Percentiles rank a stretch among this genome's conserved stretches.
These are phyloP conservation scores for Mallotus villosus DNA, from an alignment of 2,797 vertebrate genomes.

Conservation along the genomic window DNA sequence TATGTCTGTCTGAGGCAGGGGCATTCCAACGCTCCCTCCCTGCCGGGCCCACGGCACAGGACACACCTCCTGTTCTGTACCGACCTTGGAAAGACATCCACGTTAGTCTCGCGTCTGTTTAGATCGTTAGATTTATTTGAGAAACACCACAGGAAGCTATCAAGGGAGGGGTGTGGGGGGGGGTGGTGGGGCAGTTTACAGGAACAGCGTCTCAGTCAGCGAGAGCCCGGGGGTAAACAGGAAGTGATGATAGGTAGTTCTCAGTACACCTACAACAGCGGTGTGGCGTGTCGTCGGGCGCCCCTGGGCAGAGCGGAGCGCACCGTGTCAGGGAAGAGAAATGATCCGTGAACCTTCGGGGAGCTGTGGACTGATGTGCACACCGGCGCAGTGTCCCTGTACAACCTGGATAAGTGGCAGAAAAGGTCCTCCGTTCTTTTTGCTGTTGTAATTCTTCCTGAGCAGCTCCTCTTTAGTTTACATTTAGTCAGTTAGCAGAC, in stretches of 20 bases:
- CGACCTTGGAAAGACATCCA: background rate
- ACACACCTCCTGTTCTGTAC: too few species aligned
- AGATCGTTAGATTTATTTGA: constrained; percentile 25
- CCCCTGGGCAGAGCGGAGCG: constrained; percentile 58
- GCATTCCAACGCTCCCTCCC: too few species aligned
- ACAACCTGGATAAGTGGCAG: constrained; percentile 66
- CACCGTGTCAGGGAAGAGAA: constrained; percentile 73
- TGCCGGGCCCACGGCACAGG: too few species aligned
- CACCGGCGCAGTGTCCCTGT: constrained; percentile 61
- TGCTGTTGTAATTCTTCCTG: constrained; percentile 28
- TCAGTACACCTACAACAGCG: constrained; percentile 33
- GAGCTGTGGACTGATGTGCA: constrained; percentile 69
- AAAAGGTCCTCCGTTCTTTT: constrained; percentile 40
- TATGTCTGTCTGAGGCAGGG: too few species aligned
- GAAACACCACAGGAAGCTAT: constrained; percentile 32
- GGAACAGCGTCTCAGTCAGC: constrained; percentile 27
- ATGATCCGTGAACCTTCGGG: constrained; percentile 73
- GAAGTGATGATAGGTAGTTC: constrained; percentile 52
- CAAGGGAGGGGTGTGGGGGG: constrained; percentile 30
- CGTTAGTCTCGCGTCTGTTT: background rate
- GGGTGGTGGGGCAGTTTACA: constrained; percentile 16
- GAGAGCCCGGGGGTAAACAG: constrained; percentile 43
- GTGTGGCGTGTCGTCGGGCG: constrained; percentile 56
- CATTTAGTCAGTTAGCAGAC: too few species aligned
- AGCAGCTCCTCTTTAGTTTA: background rate